Base-by-base conservation (phyloP, 2,797 vertebrate genomes). In the Xenentodon cancila region DNA sequence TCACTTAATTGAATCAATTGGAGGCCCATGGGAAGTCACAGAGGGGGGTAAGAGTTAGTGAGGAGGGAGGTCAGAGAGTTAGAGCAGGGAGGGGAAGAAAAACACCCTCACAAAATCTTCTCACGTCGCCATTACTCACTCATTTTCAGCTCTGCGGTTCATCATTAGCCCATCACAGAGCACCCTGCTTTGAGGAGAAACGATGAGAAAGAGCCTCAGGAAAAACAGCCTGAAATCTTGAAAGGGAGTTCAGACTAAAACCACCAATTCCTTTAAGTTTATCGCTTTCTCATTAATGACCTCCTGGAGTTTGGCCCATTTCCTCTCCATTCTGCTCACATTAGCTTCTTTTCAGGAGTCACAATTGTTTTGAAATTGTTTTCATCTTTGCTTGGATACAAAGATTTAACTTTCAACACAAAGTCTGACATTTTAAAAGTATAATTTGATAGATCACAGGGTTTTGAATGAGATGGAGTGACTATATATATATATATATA, bases 1-100 rank as follows among this genome's bases (percentile, higher is more conserved):
- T 86, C 84, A 67, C 80, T 88, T 92, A 91, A 91, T 91, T 92
- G 88, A 91, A 83, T 91, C 86, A 91, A 91, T 82, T 89, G 85
- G 80, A 87, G 77, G 77, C 60, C 80, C 88, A 90, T 90, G 89
- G 88, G 91, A 92, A 92, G 87, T 84, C 88, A 84, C 84, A 19
- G 21, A 81, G 88, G 91, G 88, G 88, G 87, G 84, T 87, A 80
- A 82, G 85, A 75, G 79, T 75, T 68, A 75, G 77, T 71, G 77
- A 84, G 80, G 68, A 79, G 80, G 77, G 84, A 88, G 86, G 88
- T 90, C 86, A 89, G 71, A 77, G 73, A 86, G 82, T 82, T 73
- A 82, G 64, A 82, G 84, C 51, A 57, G 75, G 59, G 57, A 60
- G 53, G 37, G 63, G 53, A 73, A 64, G 61, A 66, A 25, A 71